Percentiles rank a stretch among this genome's conserved stretches.
Conservation (phyloP, 2,113 vertebrate genomes). For the Cynopterus brachyotis region DNA sequence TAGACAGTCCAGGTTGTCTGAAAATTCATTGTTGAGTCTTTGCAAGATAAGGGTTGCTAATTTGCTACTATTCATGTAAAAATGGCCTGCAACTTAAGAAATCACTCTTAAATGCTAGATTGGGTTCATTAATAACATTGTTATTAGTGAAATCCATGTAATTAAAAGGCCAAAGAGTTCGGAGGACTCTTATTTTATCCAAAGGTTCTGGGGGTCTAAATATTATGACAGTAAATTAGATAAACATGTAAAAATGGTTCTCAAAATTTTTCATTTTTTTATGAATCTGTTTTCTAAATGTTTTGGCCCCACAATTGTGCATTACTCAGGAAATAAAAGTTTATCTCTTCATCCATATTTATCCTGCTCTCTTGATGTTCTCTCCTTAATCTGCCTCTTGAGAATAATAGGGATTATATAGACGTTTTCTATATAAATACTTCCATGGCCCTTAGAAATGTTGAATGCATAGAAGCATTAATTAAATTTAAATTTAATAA, state of each 20-base stretch:
- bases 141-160: conserved; percentile 32
- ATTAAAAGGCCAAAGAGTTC: background rate
- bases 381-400: background rate
- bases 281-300: conserved; percentile 1
- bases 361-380: background rate
- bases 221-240: background rate
- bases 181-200: background rate
- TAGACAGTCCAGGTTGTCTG: background rate
- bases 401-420: background rate
- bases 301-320: background rate
- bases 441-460: background rate
- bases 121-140: background rate
- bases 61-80: conserved; percentile 10
- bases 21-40: background rate
- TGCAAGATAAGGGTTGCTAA: background rate
- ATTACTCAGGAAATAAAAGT: background rate
- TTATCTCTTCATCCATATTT: background rate
- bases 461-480: background rate
- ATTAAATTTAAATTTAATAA: conserved; percentile 5
- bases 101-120: background rate
- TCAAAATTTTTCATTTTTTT: conserved; percentile 19
- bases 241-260: background rate
- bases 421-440: background rate
- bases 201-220: background rate
- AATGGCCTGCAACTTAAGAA: background rate